Evolutionary conservation across 1,140 invertebrate species (phyloP), one percentile per base, ranked within the genome.

Genomic region (Diachasmimorpha longicaudata): DNA sequence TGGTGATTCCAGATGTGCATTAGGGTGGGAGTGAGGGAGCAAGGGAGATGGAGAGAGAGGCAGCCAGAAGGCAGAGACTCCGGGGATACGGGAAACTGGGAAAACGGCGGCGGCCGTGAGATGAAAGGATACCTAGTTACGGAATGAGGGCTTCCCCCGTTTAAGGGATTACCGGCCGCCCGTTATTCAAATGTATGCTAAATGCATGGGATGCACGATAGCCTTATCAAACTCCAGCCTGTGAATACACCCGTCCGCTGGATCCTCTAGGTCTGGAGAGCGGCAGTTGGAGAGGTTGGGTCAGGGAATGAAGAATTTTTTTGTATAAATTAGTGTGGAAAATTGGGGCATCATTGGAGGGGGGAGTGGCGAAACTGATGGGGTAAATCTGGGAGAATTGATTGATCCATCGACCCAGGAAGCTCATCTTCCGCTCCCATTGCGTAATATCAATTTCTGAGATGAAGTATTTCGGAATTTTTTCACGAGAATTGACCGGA

Each of bases 131-230:
- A 89, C 85, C 86, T 89, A 88, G 86, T 88, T 88, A 89, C 86
- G 84, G 81, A 86, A 88, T 87, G 85, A 88, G 86, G 80, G 82
- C 83, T 71, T 73, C 37, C 81, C 85, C 79, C 86, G 85, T 89
- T 89, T 88, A 89, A 89, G 87, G 87, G 87, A 89, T 89, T 88
- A 88, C 85, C 85, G 80, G 83, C 83, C 87, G 85, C 81, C 86
- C 87, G 88, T 89, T 89, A 89, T 89, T 89, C 86, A 89, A 89
- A 89, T 89, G 83, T 89, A 89, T 89, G 88, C 86, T 89, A 89
- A 89, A 89, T 85, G 85, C 84, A 84, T 79, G 81, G 84, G 85
- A 85, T 88, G 84, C 81, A 84, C 85, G 87, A 86, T 89, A 87
- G 87, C 87, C 85, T 88, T 89, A 88, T 87, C 87, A 87, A 81